Base-by-base conservation (phyloP, 2,797 vertebrate species). In the Gymnothorax javanicus region DNA sequence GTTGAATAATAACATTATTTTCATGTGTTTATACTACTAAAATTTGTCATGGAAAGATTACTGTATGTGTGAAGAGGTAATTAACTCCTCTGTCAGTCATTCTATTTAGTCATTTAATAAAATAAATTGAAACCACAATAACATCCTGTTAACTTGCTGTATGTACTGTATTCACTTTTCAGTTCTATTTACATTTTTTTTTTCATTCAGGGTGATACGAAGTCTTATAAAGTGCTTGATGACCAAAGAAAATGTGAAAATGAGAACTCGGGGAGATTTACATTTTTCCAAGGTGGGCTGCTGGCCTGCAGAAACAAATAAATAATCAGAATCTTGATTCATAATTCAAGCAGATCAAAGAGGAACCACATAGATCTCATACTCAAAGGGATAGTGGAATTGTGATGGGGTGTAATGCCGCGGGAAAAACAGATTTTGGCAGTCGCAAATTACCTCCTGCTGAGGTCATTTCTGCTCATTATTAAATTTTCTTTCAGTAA, bases 61-160 rank as follows among this genome's bases (percentile, higher is more conserved):
- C 33, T 43, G 33, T 43, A 43, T 1, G 33, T 43, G 33, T 43
- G 33, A 43, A 43, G 33, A 43, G 33, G 33, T 43, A 43, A 43
- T 43, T 43, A 43, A 43, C 33, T 43, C 33, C 33, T 2, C 64
- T 69, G 64, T 69, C 64, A 3, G 23, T n/a, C 64, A 69, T 92
- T 90, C 92, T 91, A 91, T 92, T 90, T 93, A 91, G 83, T 91
- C 59, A 92, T 94, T 92, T 0, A 2, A 91, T 90, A 90, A 89
- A 90, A 93, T 91, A 88, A 88, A 93, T 88, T 90, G 84, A 85
- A 90, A 89, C 93, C 91, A 93, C 94, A 95, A 94, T 93, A 95
- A 91, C 91, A 92, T 94, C 93, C 94, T 93, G 92, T 95, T 93
- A 95, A 95, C 91, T 33, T 91, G 93, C 91, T 91, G 82, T 92